A percentile compares a stretch with the other conserved stretches of the same genome.
phyloP scores from a whole-genome alignment of 2,888 invertebrate species.

The Monochamus alternatus region DNA sequence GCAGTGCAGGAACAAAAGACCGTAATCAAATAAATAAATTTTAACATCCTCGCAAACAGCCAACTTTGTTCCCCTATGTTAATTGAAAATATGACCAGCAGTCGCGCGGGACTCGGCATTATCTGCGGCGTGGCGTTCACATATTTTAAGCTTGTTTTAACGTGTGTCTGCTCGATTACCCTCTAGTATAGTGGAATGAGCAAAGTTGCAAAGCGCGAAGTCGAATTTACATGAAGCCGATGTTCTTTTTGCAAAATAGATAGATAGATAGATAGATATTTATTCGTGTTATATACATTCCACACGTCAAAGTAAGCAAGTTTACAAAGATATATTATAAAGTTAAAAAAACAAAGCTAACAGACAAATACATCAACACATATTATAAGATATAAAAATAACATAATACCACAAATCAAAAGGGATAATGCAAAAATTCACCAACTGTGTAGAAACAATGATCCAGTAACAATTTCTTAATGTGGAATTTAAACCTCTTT shows the following conservation, averaged over 20 bases:
- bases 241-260: not conserved
- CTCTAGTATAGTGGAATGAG: constrained; percentile 9
- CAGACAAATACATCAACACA: too few relatives aligned
- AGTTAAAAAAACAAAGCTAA: too few relatives aligned
- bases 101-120: constrained; percentile 22
- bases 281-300: too few relatives aligned
- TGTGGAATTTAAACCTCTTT: too few relatives aligned
- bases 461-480: too few relatives aligned
- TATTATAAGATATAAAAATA: too few relatives aligned
- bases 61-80: constrained; percentile 33
- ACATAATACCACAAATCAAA: too few relatives aligned
- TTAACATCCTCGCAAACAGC: constrained; percentile 17
- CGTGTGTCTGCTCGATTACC: constrained; percentile 28
- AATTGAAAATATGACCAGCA: constrained; percentile 36
- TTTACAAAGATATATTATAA: too few relatives aligned
- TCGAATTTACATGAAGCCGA: not conserved
- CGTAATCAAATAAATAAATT: constrained; percentile 29
- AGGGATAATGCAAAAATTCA: too few relatives aligned
- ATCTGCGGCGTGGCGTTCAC: constrained; percentile 31
- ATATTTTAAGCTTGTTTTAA: constrained; percentile 32
- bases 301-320: too few relatives aligned
- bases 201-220: not conserved
- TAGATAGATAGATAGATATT: too few relatives aligned
- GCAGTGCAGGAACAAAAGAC: not conserved
- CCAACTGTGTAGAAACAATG: too few relatives aligned